Conservation (phyloP, 1,140 invertebrate genomes). For the Eueides isabella region DNA sequence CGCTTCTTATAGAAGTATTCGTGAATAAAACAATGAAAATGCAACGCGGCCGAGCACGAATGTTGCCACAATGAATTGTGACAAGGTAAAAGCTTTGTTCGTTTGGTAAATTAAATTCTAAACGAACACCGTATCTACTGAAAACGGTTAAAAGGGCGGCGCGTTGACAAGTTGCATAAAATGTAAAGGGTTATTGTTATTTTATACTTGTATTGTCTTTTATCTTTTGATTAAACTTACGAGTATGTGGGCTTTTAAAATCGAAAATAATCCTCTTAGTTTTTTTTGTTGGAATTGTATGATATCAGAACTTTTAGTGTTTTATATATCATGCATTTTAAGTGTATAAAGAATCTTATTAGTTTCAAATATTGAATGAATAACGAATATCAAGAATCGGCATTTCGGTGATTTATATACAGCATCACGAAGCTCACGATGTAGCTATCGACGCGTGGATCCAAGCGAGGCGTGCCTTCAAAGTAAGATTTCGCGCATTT, state of each 20-base stretch:
- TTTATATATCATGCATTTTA: neutral
- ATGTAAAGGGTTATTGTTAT: conserved; percentile 8
- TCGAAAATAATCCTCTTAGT: too few relatives aligned
- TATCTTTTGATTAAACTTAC: neutral
- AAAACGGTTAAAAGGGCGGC: conserved; percentile 47
- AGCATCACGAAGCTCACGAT: conserved; percentile 59
- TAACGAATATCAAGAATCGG: conserved; percentile 30
- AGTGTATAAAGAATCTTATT: neutral
- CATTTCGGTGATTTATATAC: conserved; percentile 54
- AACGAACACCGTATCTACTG: conserved; percentile 54
- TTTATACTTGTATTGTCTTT: neutral
- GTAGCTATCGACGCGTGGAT: conserved; percentile 74
- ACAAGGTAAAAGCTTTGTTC: conserved; percentile 71
- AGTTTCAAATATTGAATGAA: neutral
- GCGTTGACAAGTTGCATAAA: conserved; percentile 40
- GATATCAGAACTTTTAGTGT: neutral
- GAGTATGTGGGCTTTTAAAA: neutral
- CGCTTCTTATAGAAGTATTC: conserved; percentile 29
- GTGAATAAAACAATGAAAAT: conserved; percentile 61
- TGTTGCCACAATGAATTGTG: conserved; percentile 64
- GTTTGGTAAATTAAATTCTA: conserved; percentile 69
- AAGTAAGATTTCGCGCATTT: conserved; percentile 72
- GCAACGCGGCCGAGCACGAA: conserved; percentile 51
- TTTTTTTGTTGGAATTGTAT: neutral
- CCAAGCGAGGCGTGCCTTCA: conserved; percentile 64